Evolutionary conservation across 2,113 vertebrate genomes (phyloP).

Genomic region (Dromiciops gliroides): DNA sequence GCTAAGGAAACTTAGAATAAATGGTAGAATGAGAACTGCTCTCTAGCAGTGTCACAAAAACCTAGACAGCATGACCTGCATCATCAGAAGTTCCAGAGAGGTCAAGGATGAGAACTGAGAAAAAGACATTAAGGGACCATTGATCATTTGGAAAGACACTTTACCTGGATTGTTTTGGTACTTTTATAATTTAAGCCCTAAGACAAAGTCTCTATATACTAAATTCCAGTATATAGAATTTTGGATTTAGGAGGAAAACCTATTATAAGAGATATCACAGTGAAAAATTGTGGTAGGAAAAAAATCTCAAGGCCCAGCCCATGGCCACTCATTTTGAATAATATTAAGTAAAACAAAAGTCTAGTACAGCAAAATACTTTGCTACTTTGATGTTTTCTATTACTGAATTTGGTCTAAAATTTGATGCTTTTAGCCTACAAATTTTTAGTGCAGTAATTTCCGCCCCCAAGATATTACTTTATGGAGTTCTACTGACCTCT

Average conservation of each 20-base stretch:
- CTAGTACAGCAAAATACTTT: neutral
- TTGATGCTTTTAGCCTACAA: neutral
- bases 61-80: neutral
- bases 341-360: slow-evolving; percentile 14
- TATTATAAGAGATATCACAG: neutral
- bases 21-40: neutral
- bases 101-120: neutral
- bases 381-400: neutral
- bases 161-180: neutral
- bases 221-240: neutral
- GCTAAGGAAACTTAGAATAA: neutral
- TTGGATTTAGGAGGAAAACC: neutral
- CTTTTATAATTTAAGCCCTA: neutral
- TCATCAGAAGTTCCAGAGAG: neutral
- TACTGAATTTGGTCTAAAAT: neutral
- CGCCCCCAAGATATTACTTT: neutral
- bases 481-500: slow-evolving; percentile 18
- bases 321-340: neutral
- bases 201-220: neutral
- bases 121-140: neutral
- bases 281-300: neutral
- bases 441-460: neutral
- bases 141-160: neutral
- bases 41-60: neutral
- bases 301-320: neutral